phyloP scores from a whole-genome alignment of 2,888 invertebrate genomes.

The Euplagia quadripunctaria region DNA sequence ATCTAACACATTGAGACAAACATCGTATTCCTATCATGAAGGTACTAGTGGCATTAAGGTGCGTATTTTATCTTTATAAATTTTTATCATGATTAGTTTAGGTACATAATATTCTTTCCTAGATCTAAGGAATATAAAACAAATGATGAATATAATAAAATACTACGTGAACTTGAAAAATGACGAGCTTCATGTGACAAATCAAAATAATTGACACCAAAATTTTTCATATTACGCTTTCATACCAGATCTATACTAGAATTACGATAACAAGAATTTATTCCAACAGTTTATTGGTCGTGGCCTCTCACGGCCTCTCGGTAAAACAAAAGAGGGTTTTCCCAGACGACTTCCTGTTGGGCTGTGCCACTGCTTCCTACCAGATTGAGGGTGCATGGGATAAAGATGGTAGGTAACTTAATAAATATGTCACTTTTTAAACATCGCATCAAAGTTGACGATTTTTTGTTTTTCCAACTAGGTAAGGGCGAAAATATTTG shows the following conservation, averaged over 20 bases:
- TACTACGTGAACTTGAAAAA: too few relatives aligned
- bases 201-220: neutral
- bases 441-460: neutral
- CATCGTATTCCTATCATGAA: neutral
- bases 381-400: conserved; percentile 75
- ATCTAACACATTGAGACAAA: neutral
- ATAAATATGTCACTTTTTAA: neutral
- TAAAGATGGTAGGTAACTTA: conserved; percentile 61
- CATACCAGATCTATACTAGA: too few relatives aligned
- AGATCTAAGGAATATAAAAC: neutral
- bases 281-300: conserved; percentile 35
- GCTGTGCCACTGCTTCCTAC: conserved; percentile 71
- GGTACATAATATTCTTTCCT: neutral
- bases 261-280: neutral
- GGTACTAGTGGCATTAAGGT: conserved; percentile 7
- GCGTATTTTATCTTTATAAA: neutral
- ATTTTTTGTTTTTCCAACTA: conserved; percentile 21
- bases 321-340: conserved; percentile 57
- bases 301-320: conserved; percentile 35
- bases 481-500: conserved; percentile 67
- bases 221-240: too few relatives aligned
- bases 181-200: neutral
- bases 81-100: neutral
- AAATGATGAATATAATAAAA: neutral
- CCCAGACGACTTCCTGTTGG: conserved; percentile 70